Percentiles rank a stretch among this genome's conserved stretches.
phyloP scores from a whole-genome alignment of 2,113 vertebrate genomes.

The Cyprinodon brontotheroides region DNA sequence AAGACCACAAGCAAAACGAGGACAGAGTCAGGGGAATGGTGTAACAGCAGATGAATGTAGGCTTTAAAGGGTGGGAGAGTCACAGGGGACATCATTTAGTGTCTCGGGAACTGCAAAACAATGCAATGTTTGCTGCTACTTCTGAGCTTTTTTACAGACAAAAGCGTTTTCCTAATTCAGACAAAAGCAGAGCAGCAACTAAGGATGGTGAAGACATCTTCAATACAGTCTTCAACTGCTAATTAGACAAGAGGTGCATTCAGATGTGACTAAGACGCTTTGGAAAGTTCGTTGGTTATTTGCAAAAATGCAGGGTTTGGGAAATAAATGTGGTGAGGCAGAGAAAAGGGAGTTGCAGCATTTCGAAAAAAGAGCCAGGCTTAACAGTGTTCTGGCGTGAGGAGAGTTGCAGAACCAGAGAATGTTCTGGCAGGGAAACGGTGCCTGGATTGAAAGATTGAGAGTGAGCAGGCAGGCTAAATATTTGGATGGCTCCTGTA shows the following conservation, averaged over 20 bases:
- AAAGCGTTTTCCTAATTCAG: slow-evolving; percentile 26
- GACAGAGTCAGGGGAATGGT: slow-evolving; percentile 20
- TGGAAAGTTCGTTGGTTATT: background rate
- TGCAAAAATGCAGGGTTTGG: background rate
- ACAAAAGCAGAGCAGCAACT: background rate
- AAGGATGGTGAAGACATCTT: slow-evolving; percentile 18
- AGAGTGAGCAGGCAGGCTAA: background rate
- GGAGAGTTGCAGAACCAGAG: background rate
- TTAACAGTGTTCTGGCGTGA: background rate
- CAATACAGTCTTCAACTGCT: background rate
- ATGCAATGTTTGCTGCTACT: slow-evolving; percentile 24
- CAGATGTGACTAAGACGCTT: background rate
- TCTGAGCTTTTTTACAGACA: slow-evolving; percentile 14
- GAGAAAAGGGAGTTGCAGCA: background rate
- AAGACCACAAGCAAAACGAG: slow-evolving; percentile 45
- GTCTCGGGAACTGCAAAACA: slow-evolving; percentile 46
- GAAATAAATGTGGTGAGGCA: background rate
- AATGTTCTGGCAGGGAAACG: background rate
- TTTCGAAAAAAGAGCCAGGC: background rate
- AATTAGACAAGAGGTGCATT: background rate
- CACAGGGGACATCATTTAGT: slow-evolving; percentile 43
- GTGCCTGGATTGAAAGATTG: background rate
- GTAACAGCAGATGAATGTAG: slow-evolving; percentile 37
- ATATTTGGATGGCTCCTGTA: background rate
- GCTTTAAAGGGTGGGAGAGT: slow-evolving; percentile 2